Evolutionary conservation across 2,113 vertebrate species (phyloP).

Genomic region (Esox niger): DNA sequence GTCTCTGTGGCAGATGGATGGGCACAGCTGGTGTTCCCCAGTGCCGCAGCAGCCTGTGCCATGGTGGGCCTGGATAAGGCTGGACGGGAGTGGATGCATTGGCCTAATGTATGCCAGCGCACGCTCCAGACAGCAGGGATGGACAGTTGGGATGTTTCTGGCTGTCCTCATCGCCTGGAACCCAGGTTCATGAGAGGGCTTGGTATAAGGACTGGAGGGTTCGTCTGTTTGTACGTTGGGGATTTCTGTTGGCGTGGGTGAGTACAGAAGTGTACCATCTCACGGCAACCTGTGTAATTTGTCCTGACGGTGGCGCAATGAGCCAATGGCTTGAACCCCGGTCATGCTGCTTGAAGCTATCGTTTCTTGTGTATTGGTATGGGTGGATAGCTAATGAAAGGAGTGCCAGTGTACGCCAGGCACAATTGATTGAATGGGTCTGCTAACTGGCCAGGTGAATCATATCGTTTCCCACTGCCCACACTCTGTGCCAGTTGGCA

Average conservation of each 20-base stretch:
- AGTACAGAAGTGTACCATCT: too few species aligned
- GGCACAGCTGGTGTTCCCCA: slow-evolving; percentile 63
- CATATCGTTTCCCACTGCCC: slow-evolving; percentile 12
- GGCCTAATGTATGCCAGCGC: slow-evolving; percentile 58
- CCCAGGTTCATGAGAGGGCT: background rate
- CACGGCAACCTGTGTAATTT: too few species aligned
- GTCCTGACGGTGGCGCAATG: too few species aligned
- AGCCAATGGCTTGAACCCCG: too few species aligned
- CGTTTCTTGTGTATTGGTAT: background rate
- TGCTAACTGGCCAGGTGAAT: slow-evolving; percentile 53
- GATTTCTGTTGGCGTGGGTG: too few species aligned
- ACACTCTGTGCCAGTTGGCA: slow-evolving; percentile 48
- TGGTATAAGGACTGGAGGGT: background rate
- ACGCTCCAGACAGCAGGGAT: slow-evolving; percentile 23
- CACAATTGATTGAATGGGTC: slow-evolving; percentile 27
- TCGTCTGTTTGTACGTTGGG: too few species aligned
- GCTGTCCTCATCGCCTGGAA: slow-evolving; percentile 17
- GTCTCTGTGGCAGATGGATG: slow-evolving; percentile 55
- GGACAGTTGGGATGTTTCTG: slow-evolving; percentile 30
- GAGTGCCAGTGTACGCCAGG: slow-evolving; percentile 9
- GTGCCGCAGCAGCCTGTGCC: slow-evolving; percentile 43
- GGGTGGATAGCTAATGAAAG: slow-evolving; percentile 29
- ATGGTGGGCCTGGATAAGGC: slow-evolving; percentile 37
- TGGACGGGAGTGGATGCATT: slow-evolving; percentile 34
- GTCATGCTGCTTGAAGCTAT: too few species aligned